Percentiles rank a stretch among this genome's conserved stretches.
phyloP scores from a whole-genome alignment of 2,113 vertebrate genomes.

The Lepus europaeus region DNA sequence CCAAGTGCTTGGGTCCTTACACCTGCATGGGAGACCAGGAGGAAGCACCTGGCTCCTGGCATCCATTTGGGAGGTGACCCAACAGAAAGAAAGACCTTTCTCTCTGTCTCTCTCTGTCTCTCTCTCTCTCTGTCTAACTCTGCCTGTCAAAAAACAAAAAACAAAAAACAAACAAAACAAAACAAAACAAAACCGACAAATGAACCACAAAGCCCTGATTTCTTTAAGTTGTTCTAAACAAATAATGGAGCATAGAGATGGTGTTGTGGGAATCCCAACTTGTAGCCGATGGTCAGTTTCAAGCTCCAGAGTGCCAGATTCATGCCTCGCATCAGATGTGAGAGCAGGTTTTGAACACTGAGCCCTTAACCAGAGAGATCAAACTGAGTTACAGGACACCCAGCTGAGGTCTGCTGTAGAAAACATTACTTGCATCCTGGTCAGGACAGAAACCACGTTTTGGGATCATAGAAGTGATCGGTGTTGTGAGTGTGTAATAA shows the following conservation, averaged over 20 bases:
- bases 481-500: background rate
- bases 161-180: too few species aligned
- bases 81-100: too few species aligned
- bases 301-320: background rate
- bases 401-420: background rate
- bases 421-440: background rate
- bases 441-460: background rate
- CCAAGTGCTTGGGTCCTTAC: too few species aligned
- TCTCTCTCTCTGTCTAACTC: too few species aligned
- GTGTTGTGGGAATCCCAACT: background rate
- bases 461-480: background rate
- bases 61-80: too few species aligned
- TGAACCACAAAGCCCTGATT: too few species aligned
- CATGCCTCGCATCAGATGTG: background rate
- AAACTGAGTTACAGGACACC: background rate
- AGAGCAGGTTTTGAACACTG: background rate
- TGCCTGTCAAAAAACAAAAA: too few species aligned
- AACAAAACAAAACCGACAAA: too few species aligned
- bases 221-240: background rate
- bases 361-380: background rate
- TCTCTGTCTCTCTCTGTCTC: too few species aligned
- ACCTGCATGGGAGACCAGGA: too few species aligned
- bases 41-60: too few species aligned
- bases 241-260: background rate
- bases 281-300: background rate